phyloP scores from a whole-genome alignment of 2,113 vertebrate genomes.

The Elgaria multicarinata region DNA sequence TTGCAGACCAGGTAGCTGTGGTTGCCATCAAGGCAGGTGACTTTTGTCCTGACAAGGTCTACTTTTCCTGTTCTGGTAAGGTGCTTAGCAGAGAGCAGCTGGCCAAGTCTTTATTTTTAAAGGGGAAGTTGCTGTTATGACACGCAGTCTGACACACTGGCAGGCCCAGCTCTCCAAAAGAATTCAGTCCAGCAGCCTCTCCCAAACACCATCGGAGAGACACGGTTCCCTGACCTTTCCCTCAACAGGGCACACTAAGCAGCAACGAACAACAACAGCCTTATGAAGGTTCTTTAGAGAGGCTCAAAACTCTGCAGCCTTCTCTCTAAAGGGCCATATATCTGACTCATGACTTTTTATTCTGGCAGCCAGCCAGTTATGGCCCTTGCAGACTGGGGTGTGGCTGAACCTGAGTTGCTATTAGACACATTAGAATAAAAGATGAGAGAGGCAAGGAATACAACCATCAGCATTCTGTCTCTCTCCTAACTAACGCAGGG shows the following conservation, averaged over 20 bases:
- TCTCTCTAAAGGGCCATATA: neutral
- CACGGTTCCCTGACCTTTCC: neutral
- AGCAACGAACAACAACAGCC: neutral
- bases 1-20: constrained; percentile 38
- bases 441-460: neutral
- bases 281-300: neutral
- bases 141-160: neutral
- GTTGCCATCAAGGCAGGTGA: constrained; percentile 15
- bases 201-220: neutral
- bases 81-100: neutral
- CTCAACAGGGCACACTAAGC: neutral
- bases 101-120: constrained; percentile 13
- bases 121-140: neutral
- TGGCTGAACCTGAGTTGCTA: neutral
- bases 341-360: neutral
- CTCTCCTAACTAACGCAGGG: neutral
- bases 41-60: constrained; percentile 16
- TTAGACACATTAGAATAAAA: neutral
- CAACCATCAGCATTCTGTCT: neutral
- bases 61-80: constrained; percentile 19
- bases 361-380: neutral
- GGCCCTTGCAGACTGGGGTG: neutral
- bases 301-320: neutral
- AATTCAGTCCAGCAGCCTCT: constrained; percentile 2
- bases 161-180: neutral